Evolutionary conservation across 2,888 invertebrate genomes (phyloP), one percentile per base, ranked within the genome.

Genomic region (Philopedon plagiatum): DNA sequence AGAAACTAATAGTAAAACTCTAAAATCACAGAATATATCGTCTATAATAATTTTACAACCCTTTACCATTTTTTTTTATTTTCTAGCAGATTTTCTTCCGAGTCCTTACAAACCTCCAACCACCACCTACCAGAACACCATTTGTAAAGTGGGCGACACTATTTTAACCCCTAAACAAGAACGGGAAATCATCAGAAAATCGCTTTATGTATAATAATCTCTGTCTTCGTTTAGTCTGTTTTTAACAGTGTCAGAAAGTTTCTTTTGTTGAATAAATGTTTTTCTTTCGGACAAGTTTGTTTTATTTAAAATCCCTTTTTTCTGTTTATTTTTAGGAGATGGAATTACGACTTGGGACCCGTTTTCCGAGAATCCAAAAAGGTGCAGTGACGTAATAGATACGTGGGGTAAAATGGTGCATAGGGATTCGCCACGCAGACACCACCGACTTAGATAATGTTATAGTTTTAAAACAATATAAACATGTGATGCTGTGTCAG

Each of bases 321-420:
- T 34, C n/a, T n/a, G n/a, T 63, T 69, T 21, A 19, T 56, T 67
- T 60, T 9, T 41, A 69, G 64, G 46, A 4, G 49, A 23, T 2
- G 69, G 65, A 37, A 80, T 78, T 73, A 60, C 75, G n/a, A 68
- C 75, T 46, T 80, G 82, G 83, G 79, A 82, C 75, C 80, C 83
- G 11, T 80, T 80, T 70, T 73, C 75, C 65, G 78, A 80, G 74
- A 71, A 66, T 11, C 44, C 46, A 2, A 37, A 34, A 74, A 56
- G 71, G 76, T 76, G 69, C 74, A 70, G 71, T 71, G 37, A 73
- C 1, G 26, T 76, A 1, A 76, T 80, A 32, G 69, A 80, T 19
- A 74, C 60, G 5, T 81, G 81, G 81, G 83, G 81, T 11, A 71
- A 79, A 54, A 80, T 82, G 80, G 68, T 80, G 21, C 78, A 78